These are phyloP conservation scores for Drosophila ustulata DNA, from an alignment of 2,888 invertebrate species.

Conservation along the genomic window DNA sequence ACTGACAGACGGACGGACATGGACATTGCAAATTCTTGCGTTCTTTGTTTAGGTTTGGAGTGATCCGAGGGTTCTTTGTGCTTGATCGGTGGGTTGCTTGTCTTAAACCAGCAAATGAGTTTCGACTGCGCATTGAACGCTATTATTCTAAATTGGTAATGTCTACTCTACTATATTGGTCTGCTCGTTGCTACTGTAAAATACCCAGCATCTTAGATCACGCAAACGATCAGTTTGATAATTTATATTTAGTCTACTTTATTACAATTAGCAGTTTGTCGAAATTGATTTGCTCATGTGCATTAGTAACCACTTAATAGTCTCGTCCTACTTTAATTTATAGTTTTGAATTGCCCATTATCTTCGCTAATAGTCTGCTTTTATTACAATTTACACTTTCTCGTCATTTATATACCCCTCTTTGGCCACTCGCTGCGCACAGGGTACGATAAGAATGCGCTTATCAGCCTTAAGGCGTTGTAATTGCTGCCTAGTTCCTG, in stretches of 20 bases:
- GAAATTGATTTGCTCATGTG: too few relatives aligned
- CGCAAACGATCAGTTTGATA: too few relatives aligned
- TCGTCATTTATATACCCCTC: conserved; percentile 7
- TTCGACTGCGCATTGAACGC: too few relatives aligned
- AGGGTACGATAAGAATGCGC: conserved; percentile 27
- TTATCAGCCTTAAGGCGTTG: conserved; percentile 57
- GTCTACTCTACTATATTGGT: too few relatives aligned
- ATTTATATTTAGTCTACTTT: too few relatives aligned
- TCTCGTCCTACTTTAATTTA: too few relatives aligned
- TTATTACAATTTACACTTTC: neutral
- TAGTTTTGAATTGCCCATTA: neutral
- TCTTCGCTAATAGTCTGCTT: neutral
- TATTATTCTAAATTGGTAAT: too few relatives aligned
- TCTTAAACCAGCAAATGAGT: neutral
- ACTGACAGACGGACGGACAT: conserved; percentile 1
- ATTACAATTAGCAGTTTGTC: too few relatives aligned
- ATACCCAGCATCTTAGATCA: too few relatives aligned
- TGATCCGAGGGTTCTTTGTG: neutral
- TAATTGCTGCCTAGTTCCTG: conserved; percentile 54
- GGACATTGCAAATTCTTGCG: conserved; percentile 5
- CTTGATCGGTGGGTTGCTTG: conserved; percentile 5
- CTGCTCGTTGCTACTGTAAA: too few relatives aligned
- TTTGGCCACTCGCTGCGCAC: neutral
- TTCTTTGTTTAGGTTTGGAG: conserved; percentile 11
- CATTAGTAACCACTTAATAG: too few relatives aligned